phyloP scores from a whole-genome alignment of 2,113 vertebrate genomes.

The Electrona antarctica region DNA sequence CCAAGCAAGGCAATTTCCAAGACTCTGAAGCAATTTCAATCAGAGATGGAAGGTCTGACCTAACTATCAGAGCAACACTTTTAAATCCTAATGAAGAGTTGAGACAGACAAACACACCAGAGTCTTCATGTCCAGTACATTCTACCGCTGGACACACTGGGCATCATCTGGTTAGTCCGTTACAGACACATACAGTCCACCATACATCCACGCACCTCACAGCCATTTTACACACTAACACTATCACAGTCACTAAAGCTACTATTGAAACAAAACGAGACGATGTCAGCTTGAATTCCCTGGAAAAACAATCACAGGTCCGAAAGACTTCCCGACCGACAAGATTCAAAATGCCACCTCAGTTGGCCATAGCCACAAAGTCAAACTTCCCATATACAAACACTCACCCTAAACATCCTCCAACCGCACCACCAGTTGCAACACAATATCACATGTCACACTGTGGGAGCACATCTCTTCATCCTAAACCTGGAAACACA shows the following conservation, averaged over 20 bases:
- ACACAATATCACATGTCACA: conserved; percentile 9
- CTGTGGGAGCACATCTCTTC: conserved; percentile 44
- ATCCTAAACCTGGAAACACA: conserved; percentile 36
- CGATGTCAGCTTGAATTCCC: not conserved
- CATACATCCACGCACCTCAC: conserved; percentile 22
- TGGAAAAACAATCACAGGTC: not conserved
- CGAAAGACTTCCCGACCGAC: conserved; percentile 20
- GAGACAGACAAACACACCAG: conserved; percentile 33
- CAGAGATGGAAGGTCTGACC: conserved; percentile 38
- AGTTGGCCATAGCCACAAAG: conserved; percentile 62
- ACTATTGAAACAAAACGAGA: conserved; percentile 56
- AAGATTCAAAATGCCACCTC: conserved; percentile 45
- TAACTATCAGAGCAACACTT: conserved; percentile 40
- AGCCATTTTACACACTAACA: conserved; percentile 39
- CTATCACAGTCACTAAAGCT: conserved; percentile 58
- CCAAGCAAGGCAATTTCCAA: conserved; percentile 32
- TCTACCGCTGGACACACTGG: conserved; percentile 20
- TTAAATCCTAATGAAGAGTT: conserved; percentile 47
- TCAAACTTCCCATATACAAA: conserved; percentile 44
- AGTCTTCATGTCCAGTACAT: conserved; percentile 58
- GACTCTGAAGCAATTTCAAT: conserved; percentile 28
- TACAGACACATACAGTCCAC: not conserved
- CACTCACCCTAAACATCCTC: conserved; percentile 21
- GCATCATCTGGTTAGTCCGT: conserved; percentile 24
- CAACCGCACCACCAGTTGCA: conserved; percentile 8